Percentiles rank a stretch among this genome's conserved stretches.
These are phyloP conservation scores for Argyresthia goedartella DNA, from an alignment of 2,888 invertebrate species.

Conservation along the genomic window DNA sequence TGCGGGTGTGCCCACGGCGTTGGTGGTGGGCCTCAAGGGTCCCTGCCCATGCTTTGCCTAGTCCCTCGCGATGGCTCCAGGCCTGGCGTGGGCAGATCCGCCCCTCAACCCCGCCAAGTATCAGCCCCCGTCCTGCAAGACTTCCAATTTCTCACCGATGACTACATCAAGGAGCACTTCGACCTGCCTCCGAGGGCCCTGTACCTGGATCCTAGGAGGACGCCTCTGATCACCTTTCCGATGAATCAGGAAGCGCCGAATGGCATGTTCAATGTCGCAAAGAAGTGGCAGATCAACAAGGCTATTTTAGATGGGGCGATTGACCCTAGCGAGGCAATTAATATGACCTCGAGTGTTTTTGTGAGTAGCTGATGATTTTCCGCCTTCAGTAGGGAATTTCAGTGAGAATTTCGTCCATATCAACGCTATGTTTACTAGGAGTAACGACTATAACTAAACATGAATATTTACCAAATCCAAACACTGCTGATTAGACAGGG, in stretches of 20 bases:
- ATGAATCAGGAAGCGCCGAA: constrained; percentile 41
- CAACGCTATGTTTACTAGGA: too few species aligned
- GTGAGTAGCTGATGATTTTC: constrained; percentile 31
- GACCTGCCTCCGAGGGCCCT: constrained; percentile 42
- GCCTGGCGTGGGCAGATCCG: constrained; percentile 9
- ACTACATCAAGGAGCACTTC: constrained; percentile 49
- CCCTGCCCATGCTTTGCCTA: constrained; percentile 46
- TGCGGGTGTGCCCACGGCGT: too few species aligned
- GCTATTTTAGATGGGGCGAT: constrained; percentile 54
- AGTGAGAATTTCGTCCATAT: too few species aligned
- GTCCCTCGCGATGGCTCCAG: constrained; percentile 36
- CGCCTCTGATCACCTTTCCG: constrained; percentile 56
- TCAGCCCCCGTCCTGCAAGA: constrained; percentile 16
- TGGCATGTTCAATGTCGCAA: constrained; percentile 42
- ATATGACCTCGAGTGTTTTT: constrained; percentile 52
- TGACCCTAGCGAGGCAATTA: constrained; percentile 42
- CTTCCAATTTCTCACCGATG: constrained; percentile 41
- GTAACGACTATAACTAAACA: too few species aligned
- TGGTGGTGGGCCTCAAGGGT: too few species aligned
- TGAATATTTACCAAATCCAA: too few species aligned
- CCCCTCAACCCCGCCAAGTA: constrained; percentile 13
- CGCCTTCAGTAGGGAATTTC: too few species aligned
- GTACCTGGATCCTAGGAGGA: constrained; percentile 51
- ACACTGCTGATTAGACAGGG: too few species aligned
- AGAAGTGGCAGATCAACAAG: constrained; percentile 54